Base-by-base conservation (phyloP, 2,888 invertebrate species). In the Calameuta idolon region DNA sequence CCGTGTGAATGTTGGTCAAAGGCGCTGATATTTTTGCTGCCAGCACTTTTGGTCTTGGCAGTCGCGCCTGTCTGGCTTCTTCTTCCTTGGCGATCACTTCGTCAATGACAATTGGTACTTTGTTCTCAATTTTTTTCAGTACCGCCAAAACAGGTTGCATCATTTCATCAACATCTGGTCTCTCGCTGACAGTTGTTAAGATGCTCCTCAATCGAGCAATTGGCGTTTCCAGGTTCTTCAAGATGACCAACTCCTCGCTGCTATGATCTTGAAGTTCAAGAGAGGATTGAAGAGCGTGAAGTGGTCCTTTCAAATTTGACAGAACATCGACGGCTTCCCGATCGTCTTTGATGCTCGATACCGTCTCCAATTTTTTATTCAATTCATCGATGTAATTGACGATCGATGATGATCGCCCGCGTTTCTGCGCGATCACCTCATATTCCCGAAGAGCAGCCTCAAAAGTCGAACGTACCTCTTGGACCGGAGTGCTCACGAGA, bases 311-410 rank as follows among this genome's bases (percentile, higher is more conserved):
- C 73, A 78, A 69, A 35, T 76, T 78, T 11, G 76, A 35, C 34
- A 78, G 23, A 35, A 78, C 69, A 3, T 73, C 73, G 11, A 55
- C 37, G 2, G 78, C 75, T 69, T 78, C 78, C 23, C 23, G 34
- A 73, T 78, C 78, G 11, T 68, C 76, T 68, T 78, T 69, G 15
- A 75, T 68, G 4, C 69, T 55, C 5, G 73, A 71, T 35, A 78
- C 34, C 31, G 33, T 78, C 31, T 78, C 75, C 35, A 78, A 73
- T 12, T 69, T 78, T 35, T 78, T 71, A 68, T 78, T 78, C 73
- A 78, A 35, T 15, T 69, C 78, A 73, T 78, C 78, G n/a, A 78
- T 40, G 15, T 78, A 78, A 73, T 78, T 78, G 0, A 76, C 78
- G 73, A 78, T 76, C 12, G 78, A 78, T 3, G 78, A 78, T 35